Percentiles rank a stretch among this genome's conserved stretches.
These are phyloP conservation scores for Subanguina moxae DNA, from an alignment of 1,140 invertebrate species.

Conservation along the genomic window DNA sequence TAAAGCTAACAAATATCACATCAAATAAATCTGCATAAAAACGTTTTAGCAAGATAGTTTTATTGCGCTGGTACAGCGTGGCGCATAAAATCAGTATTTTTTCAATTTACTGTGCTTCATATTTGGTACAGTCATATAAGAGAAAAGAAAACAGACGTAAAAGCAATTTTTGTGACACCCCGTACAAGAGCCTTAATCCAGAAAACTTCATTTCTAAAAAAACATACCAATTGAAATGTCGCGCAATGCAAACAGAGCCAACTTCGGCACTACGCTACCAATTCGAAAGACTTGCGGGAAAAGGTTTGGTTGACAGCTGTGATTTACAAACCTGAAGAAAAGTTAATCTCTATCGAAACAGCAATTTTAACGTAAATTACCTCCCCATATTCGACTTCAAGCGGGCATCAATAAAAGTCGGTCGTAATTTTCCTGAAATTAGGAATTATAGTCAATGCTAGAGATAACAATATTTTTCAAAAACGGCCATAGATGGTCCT, in stretches of 20 bases:
- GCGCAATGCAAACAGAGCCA: constrained; percentile 35
- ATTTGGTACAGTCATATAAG: too few relatives aligned
- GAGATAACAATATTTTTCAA: too few relatives aligned
- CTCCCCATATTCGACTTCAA: neutral
- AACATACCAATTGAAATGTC: constrained; percentile 31
- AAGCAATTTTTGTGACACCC: too few relatives aligned
- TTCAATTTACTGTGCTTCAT: too few relatives aligned
- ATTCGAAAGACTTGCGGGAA: constrained; percentile 30
- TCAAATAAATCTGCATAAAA: too few relatives aligned
- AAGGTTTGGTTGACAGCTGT: constrained; percentile 93
- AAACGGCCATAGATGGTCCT: too few relatives aligned
- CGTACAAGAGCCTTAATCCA: too few relatives aligned
- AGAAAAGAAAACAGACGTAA: too few relatives aligned
- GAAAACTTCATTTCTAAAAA: neutral
- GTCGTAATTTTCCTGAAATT: neutral
- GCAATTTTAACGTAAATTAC: neutral
- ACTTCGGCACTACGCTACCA: constrained; percentile 13
- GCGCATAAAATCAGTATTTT: too few relatives aligned
- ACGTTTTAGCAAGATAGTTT: too few relatives aligned
- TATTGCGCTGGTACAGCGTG: too few relatives aligned
- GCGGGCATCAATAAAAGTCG: constrained; percentile 24
- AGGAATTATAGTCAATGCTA: neutral
- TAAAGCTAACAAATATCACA: too few relatives aligned
- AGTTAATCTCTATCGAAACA: neutral
- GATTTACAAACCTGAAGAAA: constrained; percentile 94